Conservation (phyloP, 64 coral and sea anemone species). For the Cladopsammia gracilis region DNA sequence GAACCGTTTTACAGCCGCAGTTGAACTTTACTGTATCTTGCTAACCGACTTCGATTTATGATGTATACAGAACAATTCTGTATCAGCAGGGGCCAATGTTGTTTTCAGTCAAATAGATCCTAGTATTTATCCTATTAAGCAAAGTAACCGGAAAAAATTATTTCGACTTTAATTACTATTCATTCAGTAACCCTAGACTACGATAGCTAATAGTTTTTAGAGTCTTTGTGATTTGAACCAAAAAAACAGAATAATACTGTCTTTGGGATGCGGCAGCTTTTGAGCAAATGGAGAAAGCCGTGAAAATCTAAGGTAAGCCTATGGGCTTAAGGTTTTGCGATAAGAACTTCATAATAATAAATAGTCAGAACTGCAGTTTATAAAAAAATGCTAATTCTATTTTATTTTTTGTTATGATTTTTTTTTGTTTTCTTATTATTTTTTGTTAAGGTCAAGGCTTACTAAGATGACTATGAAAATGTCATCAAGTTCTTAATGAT, state of each 20-base stretch:
- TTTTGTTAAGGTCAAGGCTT: background rate
- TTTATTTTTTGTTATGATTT: background rate
- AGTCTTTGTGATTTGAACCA: background rate
- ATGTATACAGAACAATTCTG: background rate
- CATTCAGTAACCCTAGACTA: background rate
- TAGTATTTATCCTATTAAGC: slow-evolving; percentile 24
- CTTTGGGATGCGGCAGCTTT: no score
- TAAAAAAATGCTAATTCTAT: no score
- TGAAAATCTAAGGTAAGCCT: background rate
- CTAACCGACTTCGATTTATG: background rate
- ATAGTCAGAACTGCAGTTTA: no score
- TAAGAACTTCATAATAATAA: no score
- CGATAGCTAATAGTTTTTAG: background rate
- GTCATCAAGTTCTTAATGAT: background rate
- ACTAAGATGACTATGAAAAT: background rate
- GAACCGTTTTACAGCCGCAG: background rate
- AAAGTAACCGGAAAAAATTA: slow-evolving; percentile 47
- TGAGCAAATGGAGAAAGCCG: no score
- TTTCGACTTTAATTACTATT: slow-evolving; percentile 3
- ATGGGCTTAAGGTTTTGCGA: background rate
- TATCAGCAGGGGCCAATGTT: background rate
- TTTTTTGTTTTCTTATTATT: background rate
- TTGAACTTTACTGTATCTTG: background rate
- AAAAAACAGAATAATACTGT: background rate
- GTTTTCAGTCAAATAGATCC: slow-evolving; percentile 18